A percentile compares a stretch with the other conserved stretches of the same genome.
phyloP scores from a whole-genome alignment of 2,113 vertebrate genomes.

The Indicator indicator region DNA sequence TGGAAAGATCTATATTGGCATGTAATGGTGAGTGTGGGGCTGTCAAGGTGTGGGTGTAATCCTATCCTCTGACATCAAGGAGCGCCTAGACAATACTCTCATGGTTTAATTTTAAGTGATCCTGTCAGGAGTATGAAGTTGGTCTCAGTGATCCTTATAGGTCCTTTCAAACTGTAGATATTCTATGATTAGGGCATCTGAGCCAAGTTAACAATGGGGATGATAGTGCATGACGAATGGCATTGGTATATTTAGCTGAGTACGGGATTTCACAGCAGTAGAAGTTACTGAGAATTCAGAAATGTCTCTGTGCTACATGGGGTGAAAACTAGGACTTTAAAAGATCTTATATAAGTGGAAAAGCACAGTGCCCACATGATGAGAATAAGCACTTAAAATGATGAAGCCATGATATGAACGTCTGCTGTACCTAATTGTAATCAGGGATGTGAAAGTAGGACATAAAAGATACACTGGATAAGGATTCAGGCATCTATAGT shows the following conservation, averaged over 20 bases:
- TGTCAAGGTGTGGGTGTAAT: background rate
- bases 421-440: background rate
- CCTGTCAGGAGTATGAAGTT: rapidly evolving
- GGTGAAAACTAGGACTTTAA: background rate
- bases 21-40: background rate
- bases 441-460: background rate
- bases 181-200: background rate
- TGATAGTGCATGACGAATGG: rapidly evolving
- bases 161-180: background rate
- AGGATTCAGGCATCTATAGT: background rate
- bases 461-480: rapidly evolving
- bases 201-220: background rate
- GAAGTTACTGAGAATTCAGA: background rate
- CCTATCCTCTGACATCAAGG: background rate
- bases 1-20: rapidly evolving
- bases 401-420: background rate
- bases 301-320: background rate
- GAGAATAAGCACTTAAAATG: background rate
- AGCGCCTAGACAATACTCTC: rapidly evolving
- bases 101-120: background rate
- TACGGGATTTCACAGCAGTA: background rate
- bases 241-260: background rate
- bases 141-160: background rate
- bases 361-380: rapidly evolving
- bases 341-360: background rate